These are phyloP conservation scores for Apoderus coryli DNA, from an alignment of 2,888 invertebrate genomes.

Conservation along the genomic window DNA sequence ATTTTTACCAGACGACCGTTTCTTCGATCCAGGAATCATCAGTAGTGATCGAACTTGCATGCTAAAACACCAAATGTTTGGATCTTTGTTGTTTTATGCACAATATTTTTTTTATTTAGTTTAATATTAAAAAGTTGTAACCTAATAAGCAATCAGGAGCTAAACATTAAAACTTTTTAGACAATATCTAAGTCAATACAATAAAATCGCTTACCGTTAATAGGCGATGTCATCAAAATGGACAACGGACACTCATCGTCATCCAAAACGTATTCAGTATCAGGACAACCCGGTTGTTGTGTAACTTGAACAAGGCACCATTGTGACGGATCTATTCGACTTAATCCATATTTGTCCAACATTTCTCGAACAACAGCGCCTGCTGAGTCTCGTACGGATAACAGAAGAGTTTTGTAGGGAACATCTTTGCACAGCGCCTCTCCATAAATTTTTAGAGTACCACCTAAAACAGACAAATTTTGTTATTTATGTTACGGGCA, in stretches of 20 bases:
- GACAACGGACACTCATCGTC: conserved; percentile 96
- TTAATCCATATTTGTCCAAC: conserved; percentile 91
- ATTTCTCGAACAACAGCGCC: conserved; percentile 90
- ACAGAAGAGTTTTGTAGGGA: conserved; percentile 92
- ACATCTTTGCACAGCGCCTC: conserved; percentile 91
- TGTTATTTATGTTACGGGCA: too few species aligned
- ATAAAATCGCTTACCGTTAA: conserved; percentile 62
- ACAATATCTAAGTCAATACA: not conserved
- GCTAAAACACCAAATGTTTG: too few species aligned
- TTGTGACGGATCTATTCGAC: conserved; percentile 34
- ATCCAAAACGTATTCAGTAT: conserved; percentile 84
- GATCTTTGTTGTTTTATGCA: too few species aligned
- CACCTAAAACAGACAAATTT: conserved; percentile 44
- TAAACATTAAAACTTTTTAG: not conserved
- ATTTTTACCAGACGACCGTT: too few species aligned
- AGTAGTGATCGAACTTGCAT: too few species aligned
- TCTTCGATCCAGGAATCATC: too few species aligned
- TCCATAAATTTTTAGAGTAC: conserved; percentile 89
- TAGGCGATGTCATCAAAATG: conserved; percentile 80
- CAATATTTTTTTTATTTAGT: too few species aligned
- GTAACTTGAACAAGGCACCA: conserved; percentile 61
- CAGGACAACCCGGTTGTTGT: conserved; percentile 39
- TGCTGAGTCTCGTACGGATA: conserved; percentile 87
- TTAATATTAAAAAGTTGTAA: too few species aligned
- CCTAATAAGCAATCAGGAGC: too few species aligned